These are phyloP conservation scores for Parasteatoda tepidariorum DNA, from an alignment of 1,140 invertebrate species.

Conservation along the genomic window DNA sequence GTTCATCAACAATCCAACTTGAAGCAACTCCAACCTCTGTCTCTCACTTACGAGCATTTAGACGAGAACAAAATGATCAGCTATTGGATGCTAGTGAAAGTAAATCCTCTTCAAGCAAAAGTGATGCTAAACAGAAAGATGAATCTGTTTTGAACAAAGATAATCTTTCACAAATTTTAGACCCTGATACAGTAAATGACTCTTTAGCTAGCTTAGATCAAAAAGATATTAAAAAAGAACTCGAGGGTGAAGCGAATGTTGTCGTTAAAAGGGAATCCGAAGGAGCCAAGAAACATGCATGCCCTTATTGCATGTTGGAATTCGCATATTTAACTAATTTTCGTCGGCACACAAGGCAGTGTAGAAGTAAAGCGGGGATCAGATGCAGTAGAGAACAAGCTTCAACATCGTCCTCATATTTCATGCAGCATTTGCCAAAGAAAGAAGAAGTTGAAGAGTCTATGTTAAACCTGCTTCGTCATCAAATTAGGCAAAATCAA, in stretches of 20 bases:
- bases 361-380: neutral
- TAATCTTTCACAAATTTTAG: too few species aligned
- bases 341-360: slow-evolving; percentile 17
- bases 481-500: slow-evolving; percentile 32
- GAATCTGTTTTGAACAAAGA: too few species aligned
- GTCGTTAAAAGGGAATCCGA: neutral
- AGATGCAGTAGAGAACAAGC: neutral
- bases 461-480: slow-evolving; percentile 40
- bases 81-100: too few species aligned
- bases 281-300: neutral
- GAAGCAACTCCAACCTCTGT: neutral
- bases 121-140: too few species aligned
- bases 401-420: neutral
- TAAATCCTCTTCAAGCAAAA: too few species aligned
- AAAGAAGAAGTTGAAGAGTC: slow-evolving; percentile 50
- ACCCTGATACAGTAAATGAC: too few species aligned
- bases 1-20: neutral
- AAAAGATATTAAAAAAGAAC: too few species aligned
- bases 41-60: neutral
- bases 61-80: neutral
- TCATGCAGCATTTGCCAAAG: slow-evolving; percentile 35
- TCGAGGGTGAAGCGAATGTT: too few species aligned
- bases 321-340: slow-evolving; percentile 34
- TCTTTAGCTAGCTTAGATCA: too few species aligned
- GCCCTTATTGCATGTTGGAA: slow-evolving; percentile 24